phyloP scores from a whole-genome alignment of 2,113 vertebrate genomes.

The Australoheros scitulus region DNA sequence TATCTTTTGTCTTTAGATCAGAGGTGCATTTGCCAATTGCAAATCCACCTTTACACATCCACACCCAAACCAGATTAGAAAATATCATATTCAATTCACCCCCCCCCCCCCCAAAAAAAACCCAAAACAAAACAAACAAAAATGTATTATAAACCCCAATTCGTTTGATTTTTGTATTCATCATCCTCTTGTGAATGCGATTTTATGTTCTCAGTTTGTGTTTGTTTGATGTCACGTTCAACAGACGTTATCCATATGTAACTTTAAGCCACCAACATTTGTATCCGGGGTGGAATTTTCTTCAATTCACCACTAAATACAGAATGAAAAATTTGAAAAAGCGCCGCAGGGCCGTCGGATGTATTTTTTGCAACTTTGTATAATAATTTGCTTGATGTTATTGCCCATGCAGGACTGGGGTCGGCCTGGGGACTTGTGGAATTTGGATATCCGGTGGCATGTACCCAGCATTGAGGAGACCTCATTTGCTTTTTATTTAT shows the following conservation, averaged over 20 bases:
- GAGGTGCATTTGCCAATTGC: background rate
- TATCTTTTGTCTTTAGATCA: background rate
- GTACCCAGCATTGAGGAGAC: constrained; percentile 90
- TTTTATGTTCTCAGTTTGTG: too few species aligned
- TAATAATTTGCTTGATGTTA: background rate
- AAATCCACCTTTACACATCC: background rate
- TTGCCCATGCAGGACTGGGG: constrained; percentile 90
- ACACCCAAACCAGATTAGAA: background rate
- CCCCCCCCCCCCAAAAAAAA: too few species aligned
- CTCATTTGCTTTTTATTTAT: constrained; percentile 87
- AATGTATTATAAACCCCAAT: too few species aligned
- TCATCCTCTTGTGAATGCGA: too few species aligned
- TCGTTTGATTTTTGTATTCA: background rate
- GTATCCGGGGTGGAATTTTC: background rate
- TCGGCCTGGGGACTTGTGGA: constrained; percentile 94
- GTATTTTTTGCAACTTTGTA: background rate
- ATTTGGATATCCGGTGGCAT: constrained; percentile 95
- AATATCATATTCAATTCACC: background rate
- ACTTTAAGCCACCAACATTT: background rate
- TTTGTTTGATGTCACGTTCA: background rate
- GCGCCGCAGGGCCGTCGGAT: background rate
- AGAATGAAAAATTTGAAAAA: too few species aligned
- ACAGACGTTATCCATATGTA: background rate
- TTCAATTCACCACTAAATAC: too few species aligned
- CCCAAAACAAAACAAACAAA: too few species aligned